Base-by-base conservation (phyloP, 2,797 vertebrate species). In the Iguana delicatissima region DNA sequence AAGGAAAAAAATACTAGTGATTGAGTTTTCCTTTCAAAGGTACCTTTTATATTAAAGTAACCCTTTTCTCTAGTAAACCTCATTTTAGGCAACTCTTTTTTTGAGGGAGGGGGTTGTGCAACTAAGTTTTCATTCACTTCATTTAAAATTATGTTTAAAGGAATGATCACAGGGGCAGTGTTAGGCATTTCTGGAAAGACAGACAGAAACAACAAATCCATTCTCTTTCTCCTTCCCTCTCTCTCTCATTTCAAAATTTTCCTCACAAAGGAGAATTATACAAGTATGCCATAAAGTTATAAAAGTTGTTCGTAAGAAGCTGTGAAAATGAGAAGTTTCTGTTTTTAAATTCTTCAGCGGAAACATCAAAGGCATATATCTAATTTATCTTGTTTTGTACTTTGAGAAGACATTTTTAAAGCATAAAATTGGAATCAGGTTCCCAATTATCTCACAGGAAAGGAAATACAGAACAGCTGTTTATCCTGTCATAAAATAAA, bases 61-160 rank as follows among this genome's bases (percentile, higher is more conserved):
- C 29, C 32, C 10, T 69, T 20, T 52, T 52, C 85, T 87, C 59
- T 82, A 62, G 89, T 85, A 92, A 74, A n/a, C 81, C 87, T 10
- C 57, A 84, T 79, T 91, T 59, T 20, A 46, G 69, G 0, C 16
- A 89, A 92, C 84, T 42, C 84, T 69, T 55, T 24, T 67, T 73
- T 4, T 52, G 57, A 69, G 26, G n/a, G n/a, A n/a, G n/a, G 42
- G 91, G 74, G 18, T 69, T 55, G 4, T 64, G 4, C 24, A 50
- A 79, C 24, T 29, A 83, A 10, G 77, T 93, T 93, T 92, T 93
- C 84, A 79, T 93, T 92, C 86, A 50, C 64, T 92, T 62, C 90
- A 86, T 74, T 42, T 77, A 57, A 87, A 88, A 87, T 26, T 0
- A n/a, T 55, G n/a, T 55, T 22, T 12, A 22, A 42, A 38, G 59